Conservation (phyloP, 2,113 vertebrate species). For the Cercopithecus mona region DNA sequence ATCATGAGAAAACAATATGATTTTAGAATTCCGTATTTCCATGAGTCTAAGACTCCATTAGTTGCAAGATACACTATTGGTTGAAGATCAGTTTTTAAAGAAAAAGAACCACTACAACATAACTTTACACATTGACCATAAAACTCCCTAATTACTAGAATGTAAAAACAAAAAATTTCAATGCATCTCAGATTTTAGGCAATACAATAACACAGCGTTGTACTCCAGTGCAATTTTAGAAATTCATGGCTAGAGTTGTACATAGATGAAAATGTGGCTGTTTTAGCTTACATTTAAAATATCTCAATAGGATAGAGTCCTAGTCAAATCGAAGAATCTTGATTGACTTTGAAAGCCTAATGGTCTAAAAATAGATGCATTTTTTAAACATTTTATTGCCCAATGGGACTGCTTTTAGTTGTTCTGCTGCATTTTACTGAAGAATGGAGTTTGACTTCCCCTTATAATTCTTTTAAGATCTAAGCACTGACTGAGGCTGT, state of each 20-base stretch:
- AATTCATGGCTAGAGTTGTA: background rate
- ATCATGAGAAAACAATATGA: background rate
- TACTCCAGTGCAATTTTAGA: background rate
- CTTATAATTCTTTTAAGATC: conserved; percentile 53
- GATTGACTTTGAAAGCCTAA: background rate
- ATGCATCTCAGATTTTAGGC: background rate
- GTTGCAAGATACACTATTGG: background rate
- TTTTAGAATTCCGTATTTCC: background rate
- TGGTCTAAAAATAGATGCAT: background rate
- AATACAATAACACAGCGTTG: background rate
- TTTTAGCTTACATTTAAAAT: background rate
- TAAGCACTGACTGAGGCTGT: conserved; percentile 4
- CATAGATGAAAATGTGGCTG: background rate
- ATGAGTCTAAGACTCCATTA: background rate
- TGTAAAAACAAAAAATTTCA: background rate
- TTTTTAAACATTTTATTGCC: conserved; percentile 22
- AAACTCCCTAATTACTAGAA: background rate
- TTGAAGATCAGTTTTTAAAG: background rate
- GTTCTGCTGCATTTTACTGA: background rate
- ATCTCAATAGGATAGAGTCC: background rate
- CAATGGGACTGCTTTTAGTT: background rate
- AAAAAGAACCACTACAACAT: background rate
- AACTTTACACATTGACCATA: background rate
- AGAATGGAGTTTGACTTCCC: conserved; percentile 27
- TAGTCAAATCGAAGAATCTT: background rate